Base-by-base conservation (phyloP, 2,113 vertebrate genomes). In the Melanostigma gelatinosum region DNA sequence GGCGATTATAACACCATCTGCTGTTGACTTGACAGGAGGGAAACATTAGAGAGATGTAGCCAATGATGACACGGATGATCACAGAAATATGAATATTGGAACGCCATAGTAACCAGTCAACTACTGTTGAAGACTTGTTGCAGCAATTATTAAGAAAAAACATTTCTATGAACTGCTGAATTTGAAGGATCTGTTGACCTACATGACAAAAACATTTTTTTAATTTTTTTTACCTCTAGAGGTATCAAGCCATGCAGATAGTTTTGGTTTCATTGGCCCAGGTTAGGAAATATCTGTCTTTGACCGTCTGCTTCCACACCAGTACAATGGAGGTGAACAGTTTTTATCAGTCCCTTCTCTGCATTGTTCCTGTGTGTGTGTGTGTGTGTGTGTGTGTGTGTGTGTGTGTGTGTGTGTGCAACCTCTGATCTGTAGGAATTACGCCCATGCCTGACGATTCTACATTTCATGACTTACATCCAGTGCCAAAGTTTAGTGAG, bases 1-100 rank as follows among this genome's bases (percentile, higher is more conserved):
- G 81, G 54, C 22, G 20, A 48, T 46, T 63, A 77, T 77, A 27
- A 71, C 57, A 70, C 46, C 77, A 69, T 79, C 74, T 77, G 83
- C 57, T 67, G 60, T 4, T 24, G 64, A 76, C 42, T 38, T 34
- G 36, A 70, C 11, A 20, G 38, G 48, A 0, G 58, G 48, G 75
- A 18, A 29, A 18, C 50, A 58, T 67, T 22, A 77, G 20, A 46
- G 50, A 8, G 16, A 32, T 3, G 48, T 16, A 24, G 44, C 48
- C 48, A 20, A 50, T 50, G 48, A 48, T 13, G 54, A 18, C n/a
- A 57, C n/a, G 10, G 11, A 27, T 57, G 24, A 29, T 29, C 55
- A 58, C 55, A 58, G 55, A 29, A 58, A 29, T 12, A 13, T 58
- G 24, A 22, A 52, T 22, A 52, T 52, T 52, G 48, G 48, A 52